These are phyloP conservation scores for Charadrius vociferus DNA, from an alignment of 2,113 vertebrate genomes.

Conservation along the genomic window DNA sequence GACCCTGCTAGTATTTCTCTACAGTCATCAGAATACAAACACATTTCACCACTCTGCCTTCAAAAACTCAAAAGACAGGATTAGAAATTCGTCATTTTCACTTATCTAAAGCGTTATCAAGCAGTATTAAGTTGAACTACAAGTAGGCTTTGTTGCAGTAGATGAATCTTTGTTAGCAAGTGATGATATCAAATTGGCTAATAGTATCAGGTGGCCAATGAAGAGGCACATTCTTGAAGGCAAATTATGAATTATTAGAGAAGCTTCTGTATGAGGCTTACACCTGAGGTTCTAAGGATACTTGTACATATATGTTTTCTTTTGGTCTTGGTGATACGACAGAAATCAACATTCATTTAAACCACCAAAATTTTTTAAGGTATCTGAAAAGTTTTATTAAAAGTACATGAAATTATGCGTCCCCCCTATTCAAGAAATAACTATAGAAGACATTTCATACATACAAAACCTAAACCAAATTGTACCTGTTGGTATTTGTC, in stretches of 20 bases:
- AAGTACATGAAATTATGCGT: not conserved
- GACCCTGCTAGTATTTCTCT: not conserved
- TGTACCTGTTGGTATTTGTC: constrained; percentile 96
- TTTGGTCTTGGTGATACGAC: not conserved
- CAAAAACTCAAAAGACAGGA: not conserved
- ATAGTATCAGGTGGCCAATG: not conserved
- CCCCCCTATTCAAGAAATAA: not conserved
- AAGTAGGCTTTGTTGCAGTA: not conserved
- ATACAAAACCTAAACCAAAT: not conserved
- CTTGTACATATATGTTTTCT: not conserved
- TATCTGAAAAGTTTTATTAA: not conserved
- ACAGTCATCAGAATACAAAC: not conserved
- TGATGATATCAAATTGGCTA: not conserved
- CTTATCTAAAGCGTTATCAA: not conserved
- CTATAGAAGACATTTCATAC: not conserved
- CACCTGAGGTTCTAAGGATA: not conserved
- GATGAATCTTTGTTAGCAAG: not conserved
- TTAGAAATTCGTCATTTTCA: not conserved
- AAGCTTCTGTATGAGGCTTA: not conserved
- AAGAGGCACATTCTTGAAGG: not conserved
- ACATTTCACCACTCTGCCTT: not conserved
- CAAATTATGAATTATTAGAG: not conserved
- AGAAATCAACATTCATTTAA: not conserved
- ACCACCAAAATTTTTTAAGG: not conserved
- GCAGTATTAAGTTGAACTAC: not conserved